A percentile compares a stretch with the other conserved stretches of the same genome.
Evolutionary conservation across 2,888 invertebrate genomes (phyloP).

Genomic region (Agelastica alni): DNA sequence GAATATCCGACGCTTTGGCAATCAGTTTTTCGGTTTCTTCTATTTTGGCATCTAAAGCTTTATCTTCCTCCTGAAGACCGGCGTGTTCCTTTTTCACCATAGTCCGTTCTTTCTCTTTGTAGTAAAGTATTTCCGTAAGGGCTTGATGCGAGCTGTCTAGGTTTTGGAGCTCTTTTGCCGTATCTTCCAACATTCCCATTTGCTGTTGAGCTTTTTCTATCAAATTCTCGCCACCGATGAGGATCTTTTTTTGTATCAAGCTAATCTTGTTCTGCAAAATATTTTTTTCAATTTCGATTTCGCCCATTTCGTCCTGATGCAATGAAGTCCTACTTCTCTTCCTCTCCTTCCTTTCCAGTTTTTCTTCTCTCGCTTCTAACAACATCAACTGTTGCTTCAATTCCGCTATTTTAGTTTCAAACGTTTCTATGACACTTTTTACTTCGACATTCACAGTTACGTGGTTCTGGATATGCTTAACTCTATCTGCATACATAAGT

Average conservation of each 20-base stretch:
- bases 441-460: slow-evolving; percentile 95
- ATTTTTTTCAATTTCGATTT: slow-evolving; percentile 59
- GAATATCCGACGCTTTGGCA: slow-evolving; percentile 76
- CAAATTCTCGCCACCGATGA: slow-evolving; percentile 96
- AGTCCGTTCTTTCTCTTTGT: slow-evolving; percentile 84
- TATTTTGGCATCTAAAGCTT: slow-evolving; percentile 86
- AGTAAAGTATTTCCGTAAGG: slow-evolving; percentile 75
- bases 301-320: slow-evolving; percentile 54
- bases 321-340: slow-evolving; percentile 39
- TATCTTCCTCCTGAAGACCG: slow-evolving; percentile 88
- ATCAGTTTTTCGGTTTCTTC: slow-evolving; percentile 78
- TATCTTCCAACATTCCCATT: slow-evolving; percentile 80
- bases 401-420: slow-evolving; percentile 78
- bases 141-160: slow-evolving; percentile 76
- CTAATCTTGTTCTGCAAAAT: slow-evolving; percentile 63
- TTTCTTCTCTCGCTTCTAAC: slow-evolving; percentile 52
- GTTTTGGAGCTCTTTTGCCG: slow-evolving; percentile 75
- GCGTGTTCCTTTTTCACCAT: slow-evolving; percentile 87
- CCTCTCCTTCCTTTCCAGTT: slow-evolving; percentile 69
- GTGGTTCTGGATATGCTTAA: slow-evolving; percentile 93
- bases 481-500: slow-evolving; percentile 91
- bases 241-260: slow-evolving; percentile 84
- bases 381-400: slow-evolving; percentile 71
- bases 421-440: slow-evolving; percentile 81
- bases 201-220: slow-evolving; percentile 93